Evolutionary conservation across 2,888 invertebrate genomes (phyloP), one percentile per base, ranked within the genome.

Genomic region (Tuta absoluta): DNA sequence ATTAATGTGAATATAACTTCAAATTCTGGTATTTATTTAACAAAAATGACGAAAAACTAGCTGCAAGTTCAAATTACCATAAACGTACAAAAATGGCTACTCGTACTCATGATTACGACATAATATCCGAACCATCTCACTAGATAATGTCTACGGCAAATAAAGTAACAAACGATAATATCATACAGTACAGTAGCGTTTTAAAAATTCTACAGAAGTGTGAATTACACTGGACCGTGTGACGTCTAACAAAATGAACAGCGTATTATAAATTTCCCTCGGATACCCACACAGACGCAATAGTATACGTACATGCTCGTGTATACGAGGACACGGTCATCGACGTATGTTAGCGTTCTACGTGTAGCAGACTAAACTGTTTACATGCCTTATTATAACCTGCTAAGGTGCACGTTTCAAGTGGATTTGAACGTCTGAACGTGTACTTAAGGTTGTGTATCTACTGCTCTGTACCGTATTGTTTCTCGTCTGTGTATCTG

Each of bases 401-500:
- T 0, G 2, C 49, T 79, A 85, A 72, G 74, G 82, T 77, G 60
- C 51, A 73, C 67, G 71, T 69, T 77, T 5, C 65, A 65, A 69
- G 66, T 64, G 61, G 69, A 70, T 68, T 72, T 70, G 70, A 64
- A 59, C 67, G 65, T 66, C 69, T 66, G 74, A 70, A 75, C 78
- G 82, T 79, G 82, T 73, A 74, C 74, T 75, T 84, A 86, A 81
- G 80, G 79, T 85, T 85, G 90, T 85, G 77, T 83, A 81, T 53
- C 51, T 53, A 53, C 80, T 4, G 24, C 56, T 56, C 85, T 88
- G 85, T 90, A 90, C 90, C 90, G 91, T 91, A 91, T 91, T 91
- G 91, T 91, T 91, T 89, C 89, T 89, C 87, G 90, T 88, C 89
- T 87, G 86, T 86, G 85, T 84, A 84, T 89, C 85, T 89, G 89